Evolutionary conservation across 2,888 invertebrate species (phyloP), one percentile per base, ranked within the genome.

Genomic region (Willowsia nigromaculata): DNA sequence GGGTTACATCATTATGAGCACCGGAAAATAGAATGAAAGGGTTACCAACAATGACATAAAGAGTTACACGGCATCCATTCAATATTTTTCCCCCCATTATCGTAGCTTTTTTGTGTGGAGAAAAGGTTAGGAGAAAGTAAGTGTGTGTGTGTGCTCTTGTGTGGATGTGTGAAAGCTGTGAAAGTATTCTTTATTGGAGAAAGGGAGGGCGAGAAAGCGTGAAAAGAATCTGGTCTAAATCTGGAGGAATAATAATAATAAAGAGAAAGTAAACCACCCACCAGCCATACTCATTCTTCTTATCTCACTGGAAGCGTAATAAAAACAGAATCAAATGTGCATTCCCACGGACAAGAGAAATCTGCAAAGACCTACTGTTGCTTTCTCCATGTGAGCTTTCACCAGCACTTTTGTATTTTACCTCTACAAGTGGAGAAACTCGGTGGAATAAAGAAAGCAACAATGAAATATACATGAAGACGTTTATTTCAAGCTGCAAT

Each of bases 401-500:
- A 59, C 18, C 9, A 25, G 13, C 3, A 59, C 59, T 27, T 56
- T 11, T 22, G 5, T 13, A 56, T 56, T 22, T 3, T 22, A 27
- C 27, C 13, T 30, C 68, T 18, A 68, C 37, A 68, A 18, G 37
- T 37, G 37, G 37, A 37, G 30, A 62, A 30, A 11, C 15, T 15
- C 59, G 27, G 53, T 18, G 18, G 11, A 7, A 56, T 2, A 56
- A 18, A n/a, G 56, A 59, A 59, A 59, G 50, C 11, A 59, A 59
- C 6, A 40, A 68, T 68, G 37, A 68, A 68, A 68, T 37, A 68
- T 68, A 68, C 68, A 68, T 68, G 68, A 68, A 68, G 68, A 68
- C 68, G 68, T 68, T 68, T 68, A 68, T 13, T 40, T 7, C 18
- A n/a, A 18, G 22, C 13, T 22, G 1, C 37, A 22, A 68, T 68